A percentile compares a stretch with the other conserved stretches of the same genome.
Conservation (phyloP, 2,888 invertebrate species). For the Amorpha juglandis region DNA sequence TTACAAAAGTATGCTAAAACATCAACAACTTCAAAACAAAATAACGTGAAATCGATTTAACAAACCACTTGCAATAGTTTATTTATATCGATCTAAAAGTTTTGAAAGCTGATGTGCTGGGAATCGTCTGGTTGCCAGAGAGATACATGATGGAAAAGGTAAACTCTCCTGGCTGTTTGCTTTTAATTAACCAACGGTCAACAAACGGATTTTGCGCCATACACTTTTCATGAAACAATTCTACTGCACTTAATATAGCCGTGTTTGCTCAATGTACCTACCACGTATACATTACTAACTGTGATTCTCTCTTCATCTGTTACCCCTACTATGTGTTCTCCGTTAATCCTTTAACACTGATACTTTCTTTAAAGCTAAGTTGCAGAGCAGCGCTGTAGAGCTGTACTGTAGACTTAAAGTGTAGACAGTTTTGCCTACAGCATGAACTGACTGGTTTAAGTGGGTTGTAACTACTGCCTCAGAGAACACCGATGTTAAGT, state of each 20-base stretch:
- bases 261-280: conserved; percentile 53
- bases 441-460: no score
- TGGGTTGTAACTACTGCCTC: no score
- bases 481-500: no score
- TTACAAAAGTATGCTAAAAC: background rate
- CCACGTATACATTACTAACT: conserved; percentile 42
- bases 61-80: conserved; percentile 15
- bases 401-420: no score
- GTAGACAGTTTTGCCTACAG: no score
- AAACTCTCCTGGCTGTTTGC: conserved; percentile 72
- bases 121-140: conserved; percentile 30
- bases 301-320: conserved; percentile 31
- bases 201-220: conserved; percentile 66
- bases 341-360: background rate
- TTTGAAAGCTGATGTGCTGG: conserved; percentile 26
- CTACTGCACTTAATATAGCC: conserved; percentile 65
- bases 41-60: conserved; percentile 13
- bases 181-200: conserved; percentile 80
- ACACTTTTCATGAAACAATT: conserved; percentile 78
- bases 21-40: background rate
- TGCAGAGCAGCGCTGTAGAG: no score
- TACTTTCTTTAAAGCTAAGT: no score
- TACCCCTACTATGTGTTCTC: background rate
- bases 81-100: conserved; percentile 26
- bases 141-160: conserved; percentile 62